Conservation (phyloP, 2,797 vertebrate species). For the Lepus townsendii region DNA sequence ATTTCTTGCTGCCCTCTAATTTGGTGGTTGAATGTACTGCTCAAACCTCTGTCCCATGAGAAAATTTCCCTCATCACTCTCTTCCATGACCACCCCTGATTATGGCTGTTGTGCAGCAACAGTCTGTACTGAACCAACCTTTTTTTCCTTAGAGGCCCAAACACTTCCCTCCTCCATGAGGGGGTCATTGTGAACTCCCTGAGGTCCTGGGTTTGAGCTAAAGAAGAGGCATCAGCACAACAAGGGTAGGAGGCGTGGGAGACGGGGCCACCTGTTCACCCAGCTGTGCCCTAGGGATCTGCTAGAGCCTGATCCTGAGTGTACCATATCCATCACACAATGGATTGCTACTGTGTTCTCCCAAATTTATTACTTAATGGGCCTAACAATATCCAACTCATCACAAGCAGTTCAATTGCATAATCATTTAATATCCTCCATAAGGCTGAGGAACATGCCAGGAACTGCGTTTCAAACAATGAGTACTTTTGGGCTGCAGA, state of each 20-base stretch:
- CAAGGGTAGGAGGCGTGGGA: background rate
- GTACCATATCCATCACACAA: constrained; percentile 62
- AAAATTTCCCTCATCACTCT: background rate
- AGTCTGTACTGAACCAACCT: background rate
- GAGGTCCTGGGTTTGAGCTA: constrained; percentile 7
- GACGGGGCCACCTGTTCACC: constrained; percentile 51
- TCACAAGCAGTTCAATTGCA: constrained; percentile 58
- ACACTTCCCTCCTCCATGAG: background rate
- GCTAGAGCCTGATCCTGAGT: background rate
- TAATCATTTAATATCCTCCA: constrained; percentile 70
- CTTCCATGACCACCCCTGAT: background rate
- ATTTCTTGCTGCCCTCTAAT: background rate
- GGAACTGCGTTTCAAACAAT: constrained; percentile 71
- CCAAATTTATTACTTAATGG: constrained; percentile 64
- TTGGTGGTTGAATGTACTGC: background rate
- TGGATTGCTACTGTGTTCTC: constrained; percentile 35
- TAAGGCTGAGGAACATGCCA: constrained; percentile 61
- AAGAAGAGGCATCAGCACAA: constrained; percentile 35
- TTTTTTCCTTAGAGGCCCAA: background rate
- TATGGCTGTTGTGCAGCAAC: background rate
- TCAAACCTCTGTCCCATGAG: background rate
- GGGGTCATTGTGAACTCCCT: background rate
- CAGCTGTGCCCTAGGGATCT: constrained; percentile 62
- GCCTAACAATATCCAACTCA: constrained; percentile 69
- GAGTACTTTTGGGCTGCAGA: constrained; percentile 60